phyloP scores from a whole-genome alignment of 2,888 invertebrate genomes.

The Cantharis lateralis region DNA sequence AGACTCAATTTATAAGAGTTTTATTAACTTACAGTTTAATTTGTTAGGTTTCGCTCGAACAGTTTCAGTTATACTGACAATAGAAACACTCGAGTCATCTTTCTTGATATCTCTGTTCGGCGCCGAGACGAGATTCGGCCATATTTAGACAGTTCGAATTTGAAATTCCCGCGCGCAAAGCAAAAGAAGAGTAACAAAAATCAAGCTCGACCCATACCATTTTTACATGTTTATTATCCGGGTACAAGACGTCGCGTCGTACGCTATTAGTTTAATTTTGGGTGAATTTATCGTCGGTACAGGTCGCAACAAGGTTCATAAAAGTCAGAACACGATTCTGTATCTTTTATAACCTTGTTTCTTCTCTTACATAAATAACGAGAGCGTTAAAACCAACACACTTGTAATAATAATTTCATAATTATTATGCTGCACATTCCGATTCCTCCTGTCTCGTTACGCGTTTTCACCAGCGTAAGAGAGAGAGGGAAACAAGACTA shows the following conservation, averaged over 20 bases:
- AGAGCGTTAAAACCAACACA: conserved; percentile 33
- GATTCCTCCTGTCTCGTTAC: neutral
- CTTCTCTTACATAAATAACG: conserved; percentile 37
- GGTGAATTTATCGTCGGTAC: conserved; percentile 44
- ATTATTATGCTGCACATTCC: conserved; percentile 8
- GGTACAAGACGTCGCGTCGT: conserved; percentile 42
- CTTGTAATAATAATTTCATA: conserved; percentile 30
- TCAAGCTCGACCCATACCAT: no score
- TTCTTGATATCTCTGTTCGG: conserved; percentile 21
- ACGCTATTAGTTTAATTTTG: conserved; percentile 43
- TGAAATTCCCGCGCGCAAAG: neutral
- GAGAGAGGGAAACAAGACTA: neutral
- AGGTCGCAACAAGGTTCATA: conserved; percentile 44
- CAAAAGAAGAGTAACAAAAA: neutral
- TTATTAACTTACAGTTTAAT: conserved; percentile 25
- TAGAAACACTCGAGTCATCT: conserved; percentile 31
- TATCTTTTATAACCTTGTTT: conserved; percentile 42
- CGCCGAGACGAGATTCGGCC: neutral
- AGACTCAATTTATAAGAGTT: conserved; percentile 20
- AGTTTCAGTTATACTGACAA: conserved; percentile 28
- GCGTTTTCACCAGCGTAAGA: neutral
- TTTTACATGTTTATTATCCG: conserved; percentile 46
- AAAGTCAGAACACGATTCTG: conserved; percentile 42
- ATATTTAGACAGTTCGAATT: neutral
- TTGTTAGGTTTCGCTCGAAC: conserved; percentile 17